Evolutionary conservation across 2,113 vertebrate genomes (phyloP).

Genomic region (Gadus chalcogrammus): DNA sequence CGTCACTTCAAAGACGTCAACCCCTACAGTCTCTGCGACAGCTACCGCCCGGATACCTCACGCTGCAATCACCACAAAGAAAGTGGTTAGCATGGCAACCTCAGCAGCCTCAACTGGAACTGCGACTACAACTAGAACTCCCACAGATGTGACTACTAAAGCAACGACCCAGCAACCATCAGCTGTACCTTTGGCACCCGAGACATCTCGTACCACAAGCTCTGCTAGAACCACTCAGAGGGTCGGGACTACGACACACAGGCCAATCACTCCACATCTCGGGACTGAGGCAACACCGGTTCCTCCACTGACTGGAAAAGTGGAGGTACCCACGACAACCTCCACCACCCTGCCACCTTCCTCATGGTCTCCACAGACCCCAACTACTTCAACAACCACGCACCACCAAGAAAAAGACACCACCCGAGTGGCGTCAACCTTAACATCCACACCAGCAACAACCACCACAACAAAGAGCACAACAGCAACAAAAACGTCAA

Average conservation of each 20-base stretch:
- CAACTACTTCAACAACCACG: conserved; percentile 40
- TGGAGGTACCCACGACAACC: conserved; percentile 38
- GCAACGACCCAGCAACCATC: conserved; percentile 30
- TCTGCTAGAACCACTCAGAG: conserved; percentile 25
- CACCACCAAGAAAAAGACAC: conserved; percentile 43
- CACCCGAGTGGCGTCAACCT: conserved; percentile 46
- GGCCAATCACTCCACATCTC: conserved; percentile 23
- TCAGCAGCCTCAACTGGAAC: conserved; percentile 13
- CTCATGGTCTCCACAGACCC: conserved; percentile 20
- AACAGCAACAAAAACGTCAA: conserved; percentile 27
- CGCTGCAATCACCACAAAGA: conserved; percentile 18
- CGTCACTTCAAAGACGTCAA: conserved; percentile 28
- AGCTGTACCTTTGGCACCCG: conserved; percentile 14
- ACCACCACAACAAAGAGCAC: conserved; percentile 22
- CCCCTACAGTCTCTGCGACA: conserved; percentile 14
- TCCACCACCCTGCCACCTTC: conserved; percentile 20
- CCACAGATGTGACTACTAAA: conserved; percentile 16
- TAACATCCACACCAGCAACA: conserved; percentile 19
- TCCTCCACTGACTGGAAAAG: conserved; percentile 36
- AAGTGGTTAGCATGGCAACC: conserved; percentile 18
- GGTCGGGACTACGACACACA: conserved; percentile 35
- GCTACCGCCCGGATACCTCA: conserved; percentile 35
- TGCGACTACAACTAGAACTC: conserved; percentile 23
- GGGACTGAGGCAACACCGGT: conserved; percentile 42
- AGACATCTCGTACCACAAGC: conserved; percentile 30